Evolutionary conservation across 1,140 invertebrate species (phyloP).

Genomic region (Maconellicoccus hirsutus): DNA sequence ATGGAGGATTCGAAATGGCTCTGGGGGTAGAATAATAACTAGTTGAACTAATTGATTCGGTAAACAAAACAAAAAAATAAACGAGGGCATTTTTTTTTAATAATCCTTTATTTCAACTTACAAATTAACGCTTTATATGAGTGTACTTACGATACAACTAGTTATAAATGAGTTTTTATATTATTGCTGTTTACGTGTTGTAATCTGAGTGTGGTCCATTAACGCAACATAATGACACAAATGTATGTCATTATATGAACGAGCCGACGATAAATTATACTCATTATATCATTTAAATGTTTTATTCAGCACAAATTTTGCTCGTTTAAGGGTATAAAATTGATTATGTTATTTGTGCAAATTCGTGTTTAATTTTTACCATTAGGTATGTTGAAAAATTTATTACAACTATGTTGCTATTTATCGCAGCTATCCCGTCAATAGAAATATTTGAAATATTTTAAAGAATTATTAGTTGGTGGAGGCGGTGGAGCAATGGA

Average conservation of each 20-base stretch:
- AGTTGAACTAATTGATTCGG: neutral
- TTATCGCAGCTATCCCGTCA: too few relatives aligned
- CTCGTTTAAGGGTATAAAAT: neutral
- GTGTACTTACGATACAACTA: neutral
- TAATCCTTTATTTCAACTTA: too few relatives aligned
- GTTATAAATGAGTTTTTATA: neutral
- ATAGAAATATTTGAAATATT: too few relatives aligned
- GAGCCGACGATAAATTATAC: neutral
- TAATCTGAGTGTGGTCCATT: conserved; percentile 3
- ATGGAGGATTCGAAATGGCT: neutral
- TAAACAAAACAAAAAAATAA: too few relatives aligned
- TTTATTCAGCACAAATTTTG: neutral
- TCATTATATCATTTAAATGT: neutral
- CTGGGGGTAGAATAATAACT: neutral
- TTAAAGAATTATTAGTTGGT: too few relatives aligned
- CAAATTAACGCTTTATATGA: neutral
- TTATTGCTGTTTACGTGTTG: conserved; percentile 3
- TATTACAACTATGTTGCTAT: too few relatives aligned
- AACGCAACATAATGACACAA: conserved; percentile 8
- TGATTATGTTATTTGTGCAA: neutral
- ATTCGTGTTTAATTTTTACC: neutral
- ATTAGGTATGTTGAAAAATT: too few relatives aligned
- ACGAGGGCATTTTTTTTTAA: too few relatives aligned
- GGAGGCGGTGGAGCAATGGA: too few relatives aligned
- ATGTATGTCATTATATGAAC: neutral